Evolutionary conservation across 2,113 vertebrate species (phyloP).

Genomic region (Electrona antarctica): DNA sequence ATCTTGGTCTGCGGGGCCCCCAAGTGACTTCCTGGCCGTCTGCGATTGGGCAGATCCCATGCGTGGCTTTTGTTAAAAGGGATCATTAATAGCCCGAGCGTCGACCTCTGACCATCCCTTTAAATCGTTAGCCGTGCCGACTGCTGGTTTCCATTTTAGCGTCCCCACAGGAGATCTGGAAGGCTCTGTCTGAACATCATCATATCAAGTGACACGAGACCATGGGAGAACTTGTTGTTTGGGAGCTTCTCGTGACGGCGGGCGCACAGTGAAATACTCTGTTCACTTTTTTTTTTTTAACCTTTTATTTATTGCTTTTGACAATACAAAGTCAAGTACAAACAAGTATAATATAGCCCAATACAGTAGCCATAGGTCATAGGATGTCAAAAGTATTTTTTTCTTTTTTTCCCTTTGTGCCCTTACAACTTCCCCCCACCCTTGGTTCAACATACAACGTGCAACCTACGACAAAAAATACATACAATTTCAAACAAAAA

Average conservation of each 20-base stretch:
- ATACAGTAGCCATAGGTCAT: no score
- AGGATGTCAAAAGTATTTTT: no score
- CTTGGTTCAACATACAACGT: no score
- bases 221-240: conserved; percentile 24
- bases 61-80: conserved; percentile 66
- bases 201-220: background rate
- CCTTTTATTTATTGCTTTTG: no score
- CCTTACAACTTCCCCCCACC: no score
- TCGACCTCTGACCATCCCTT: conserved; percentile 75
- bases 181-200: conserved; percentile 6
- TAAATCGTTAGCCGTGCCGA: conserved; percentile 68
- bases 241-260: conserved; percentile 30
- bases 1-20: conserved; percentile 51
- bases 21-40: conserved; percentile 45
- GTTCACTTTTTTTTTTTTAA: no score
- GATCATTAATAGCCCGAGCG: conserved; percentile 67
- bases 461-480: no score
- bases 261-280: no score
- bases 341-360: no score
- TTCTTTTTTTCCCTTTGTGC: no score
- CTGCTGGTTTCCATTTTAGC: conserved; percentile 72
- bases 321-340: no score
- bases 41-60: conserved; percentile 58
- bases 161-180: conserved; percentile 53
- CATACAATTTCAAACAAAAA: no score